phyloP scores from a whole-genome alignment of 2,888 invertebrate genomes.

The Brachypterus glaber region DNA sequence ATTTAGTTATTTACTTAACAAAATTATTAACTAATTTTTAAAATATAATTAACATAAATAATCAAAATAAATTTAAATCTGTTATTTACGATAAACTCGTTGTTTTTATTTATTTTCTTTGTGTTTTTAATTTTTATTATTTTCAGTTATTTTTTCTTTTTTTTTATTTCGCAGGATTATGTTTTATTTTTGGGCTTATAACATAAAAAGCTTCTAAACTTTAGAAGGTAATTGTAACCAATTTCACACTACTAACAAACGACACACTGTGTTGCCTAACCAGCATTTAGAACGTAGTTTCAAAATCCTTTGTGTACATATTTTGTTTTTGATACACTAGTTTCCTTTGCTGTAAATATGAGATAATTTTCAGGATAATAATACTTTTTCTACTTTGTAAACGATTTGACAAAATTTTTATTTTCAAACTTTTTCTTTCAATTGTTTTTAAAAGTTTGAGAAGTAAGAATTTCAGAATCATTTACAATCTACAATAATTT shows the following conservation, averaged over 20 bases:
- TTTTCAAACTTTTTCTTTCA: too few relatives aligned
- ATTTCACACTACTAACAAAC: constrained; percentile 22
- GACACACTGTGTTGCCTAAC: constrained; percentile 22
- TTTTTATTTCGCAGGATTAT: constrained; percentile 5
- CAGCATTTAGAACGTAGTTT: constrained; percentile 26
- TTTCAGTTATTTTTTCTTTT: constrained; percentile 11
- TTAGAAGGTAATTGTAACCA: constrained; percentile 19
- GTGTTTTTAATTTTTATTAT: too few relatives aligned
- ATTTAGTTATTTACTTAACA: too few relatives aligned
- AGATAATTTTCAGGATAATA: too few relatives aligned
- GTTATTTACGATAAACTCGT: too few relatives aligned
- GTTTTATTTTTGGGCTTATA: constrained; percentile 1
- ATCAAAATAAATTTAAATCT: too few relatives aligned
- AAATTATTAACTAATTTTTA: too few relatives aligned
- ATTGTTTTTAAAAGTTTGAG: background rate
- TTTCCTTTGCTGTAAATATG: constrained; percentile 12
- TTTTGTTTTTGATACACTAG: constrained; percentile 15
- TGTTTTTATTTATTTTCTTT: too few relatives aligned
- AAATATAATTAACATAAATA: too few relatives aligned
- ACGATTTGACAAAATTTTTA: too few relatives aligned
- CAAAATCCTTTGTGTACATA: constrained; percentile 28
- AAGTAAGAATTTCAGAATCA: background rate
- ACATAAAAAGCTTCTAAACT: background rate
- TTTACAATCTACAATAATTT: background rate
- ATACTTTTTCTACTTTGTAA: too few relatives aligned